A percentile compares a stretch with the other conserved stretches of the same genome.
Evolutionary conservation across 2,113 vertebrate species (phyloP).

Genomic region (Varanus salvator): DNA sequence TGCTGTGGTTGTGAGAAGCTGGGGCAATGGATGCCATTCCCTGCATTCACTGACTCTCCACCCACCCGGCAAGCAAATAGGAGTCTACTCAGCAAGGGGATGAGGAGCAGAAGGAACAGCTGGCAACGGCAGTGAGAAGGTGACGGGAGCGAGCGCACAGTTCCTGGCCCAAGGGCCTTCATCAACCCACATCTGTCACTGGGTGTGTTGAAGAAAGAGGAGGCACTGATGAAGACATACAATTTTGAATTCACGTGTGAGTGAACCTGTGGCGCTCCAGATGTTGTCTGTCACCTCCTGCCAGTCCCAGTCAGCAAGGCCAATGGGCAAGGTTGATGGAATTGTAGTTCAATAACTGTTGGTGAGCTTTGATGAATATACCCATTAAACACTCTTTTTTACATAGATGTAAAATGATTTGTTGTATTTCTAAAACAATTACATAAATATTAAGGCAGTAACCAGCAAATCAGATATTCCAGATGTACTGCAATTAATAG

Average conservation of each 20-base stretch:
- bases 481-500: neutral
- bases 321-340: no score
- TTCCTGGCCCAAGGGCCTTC: no score
- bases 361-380: neutral
- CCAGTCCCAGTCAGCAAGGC: no score
- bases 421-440: neutral
- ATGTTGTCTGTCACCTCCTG: neutral
- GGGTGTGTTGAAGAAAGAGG: neutral
- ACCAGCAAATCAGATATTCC: neutral
- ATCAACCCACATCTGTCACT: no score
- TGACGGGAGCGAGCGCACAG: no score
- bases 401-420: neutral
- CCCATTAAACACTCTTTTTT: neutral
- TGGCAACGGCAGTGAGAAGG: no score
- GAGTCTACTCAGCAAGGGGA: no score
- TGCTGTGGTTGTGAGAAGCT: no score
- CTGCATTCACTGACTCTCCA: no score
- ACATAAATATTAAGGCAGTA: neutral
- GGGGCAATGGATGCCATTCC: no score
- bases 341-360: neutral
- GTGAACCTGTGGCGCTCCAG: neutral
- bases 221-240: neutral
- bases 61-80: no score
- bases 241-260: neutral
- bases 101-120: no score